Base-by-base conservation (phyloP, 37 sponge, comb jelly and placozoan genomes). In the Crambe crambe region DNA sequence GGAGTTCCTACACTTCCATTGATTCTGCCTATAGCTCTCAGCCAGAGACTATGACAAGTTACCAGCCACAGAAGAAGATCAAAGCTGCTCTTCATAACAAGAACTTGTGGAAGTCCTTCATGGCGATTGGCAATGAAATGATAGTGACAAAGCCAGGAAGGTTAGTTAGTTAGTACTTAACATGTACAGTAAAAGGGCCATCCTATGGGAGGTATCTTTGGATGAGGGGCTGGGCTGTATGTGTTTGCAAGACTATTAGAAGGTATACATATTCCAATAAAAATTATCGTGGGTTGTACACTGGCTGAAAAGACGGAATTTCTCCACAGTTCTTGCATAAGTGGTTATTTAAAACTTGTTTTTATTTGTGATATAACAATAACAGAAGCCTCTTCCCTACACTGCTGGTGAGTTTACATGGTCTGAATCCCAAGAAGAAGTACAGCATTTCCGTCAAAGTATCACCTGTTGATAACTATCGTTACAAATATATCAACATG, bases 141-240 rank as follows among this genome's bases (percentile, higher is more conserved):
- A 88, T 92, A 60, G 88, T 92, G 4, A 88, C 93, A 3, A 88
- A 87, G 59, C 64, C 85, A 8, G 93, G 93, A 59, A 72, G 93
- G 88, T 88, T 25, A 77, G 76, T 47, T 47, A 47, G 10, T 47
- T 47, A 47, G n/a, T n/a, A n/a, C n/a, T n/a, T n/a, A n/a, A n/a
- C n/a, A n/a, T n/a, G n/a, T n/a, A n/a, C n/a, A n/a, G n/a, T n/a
- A n/a, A n/a, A n/a, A n/a, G n/a, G n/a, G n/a, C n/a, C n/a, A n/a
- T n/a, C n/a, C n/a, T n/a, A n/a, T n/a, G n/a, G n/a, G n/a, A n/a
- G n/a, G n/a, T n/a, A n/a, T n/a, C n/a, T n/a, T n/a, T n/a, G n/a
- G n/a, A n/a, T n/a, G n/a, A n/a, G n/a, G n/a, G n/a, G n/a, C n/a
- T n/a, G n/a, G n/a, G n/a, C n/a, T n/a, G n/a, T n/a, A n/a, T n/a